phyloP scores from a whole-genome alignment of 2,113 vertebrate species.

The Percopsis transmontana region DNA sequence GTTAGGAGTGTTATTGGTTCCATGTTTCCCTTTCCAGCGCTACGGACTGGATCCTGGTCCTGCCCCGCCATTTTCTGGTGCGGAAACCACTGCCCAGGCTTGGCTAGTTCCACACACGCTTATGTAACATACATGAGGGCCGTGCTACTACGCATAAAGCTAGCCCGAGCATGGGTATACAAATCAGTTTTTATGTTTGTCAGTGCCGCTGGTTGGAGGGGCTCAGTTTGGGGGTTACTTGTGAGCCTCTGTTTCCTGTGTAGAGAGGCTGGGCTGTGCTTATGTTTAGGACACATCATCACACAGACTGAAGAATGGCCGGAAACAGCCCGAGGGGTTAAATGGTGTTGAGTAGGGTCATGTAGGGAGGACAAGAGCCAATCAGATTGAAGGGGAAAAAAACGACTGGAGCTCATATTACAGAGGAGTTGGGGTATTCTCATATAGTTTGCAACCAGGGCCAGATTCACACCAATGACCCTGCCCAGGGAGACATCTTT shows the following conservation, averaged over 20 bases:
- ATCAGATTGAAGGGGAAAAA: conserved; percentile 2
- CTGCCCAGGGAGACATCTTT: neutral
- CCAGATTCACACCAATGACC: conserved; percentile 14
- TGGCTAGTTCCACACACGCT: conserved; percentile 34
- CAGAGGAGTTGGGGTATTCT: conserved; percentile 12
- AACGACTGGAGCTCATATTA: conserved; percentile 4
- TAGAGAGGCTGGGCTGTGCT: neutral
- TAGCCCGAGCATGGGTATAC: conserved; percentile 12
- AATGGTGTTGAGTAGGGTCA: conserved; percentile 19
- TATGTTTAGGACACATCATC: conserved; percentile 20
- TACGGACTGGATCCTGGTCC: conserved; percentile 3
- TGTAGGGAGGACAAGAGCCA: conserved; percentile 38
- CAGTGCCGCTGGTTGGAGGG: too few relatives aligned
- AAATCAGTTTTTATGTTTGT: conserved; percentile 41
- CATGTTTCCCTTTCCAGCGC: conserved; percentile 33
- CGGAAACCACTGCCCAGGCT: conserved; percentile 21
- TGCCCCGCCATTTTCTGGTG: neutral
- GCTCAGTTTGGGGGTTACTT: conserved; percentile 17
- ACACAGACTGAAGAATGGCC: conserved; percentile 46
- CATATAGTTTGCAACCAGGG: conserved; percentile 8
- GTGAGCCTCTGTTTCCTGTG: neutral
- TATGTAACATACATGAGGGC: conserved; percentile 27
- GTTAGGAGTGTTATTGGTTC: neutral
- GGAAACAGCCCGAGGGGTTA: conserved; percentile 58
- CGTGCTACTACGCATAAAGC: neutral